These are phyloP conservation scores for Eupsilia transversa DNA, from an alignment of 2,888 invertebrate species.

Conservation along the genomic window DNA sequence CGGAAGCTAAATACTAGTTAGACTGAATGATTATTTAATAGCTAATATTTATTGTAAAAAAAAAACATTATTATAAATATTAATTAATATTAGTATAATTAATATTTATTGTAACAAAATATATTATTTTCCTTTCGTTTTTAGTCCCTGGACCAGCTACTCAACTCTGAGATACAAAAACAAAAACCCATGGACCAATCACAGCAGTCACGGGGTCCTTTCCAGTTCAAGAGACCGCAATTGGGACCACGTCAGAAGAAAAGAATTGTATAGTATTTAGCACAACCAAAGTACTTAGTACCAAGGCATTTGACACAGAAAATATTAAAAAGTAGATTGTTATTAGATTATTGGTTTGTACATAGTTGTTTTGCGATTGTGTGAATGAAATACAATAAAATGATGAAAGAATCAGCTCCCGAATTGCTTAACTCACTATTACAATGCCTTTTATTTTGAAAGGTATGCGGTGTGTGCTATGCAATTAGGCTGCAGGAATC, in stretches of 20 bases:
- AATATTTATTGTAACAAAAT: background rate
- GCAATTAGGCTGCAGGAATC: background rate
- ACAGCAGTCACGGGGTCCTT: constrained; percentile 60
- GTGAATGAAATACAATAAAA: constrained; percentile 41
- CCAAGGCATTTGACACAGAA: constrained; percentile 11
- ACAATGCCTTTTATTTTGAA: background rate
- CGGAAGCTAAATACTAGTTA: background rate
- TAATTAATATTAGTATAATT: too few species aligned
- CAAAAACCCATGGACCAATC: constrained; percentile 48
- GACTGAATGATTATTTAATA: background rate
- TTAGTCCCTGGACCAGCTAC: constrained; percentile 79
- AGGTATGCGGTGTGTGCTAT: background rate
- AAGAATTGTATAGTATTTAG: constrained; percentile 48
- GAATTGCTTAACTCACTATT: background rate
- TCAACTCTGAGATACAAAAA: constrained; percentile 78
- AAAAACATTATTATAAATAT: too few species aligned
- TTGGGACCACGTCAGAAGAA: constrained; percentile 73
- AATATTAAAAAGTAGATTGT: constrained; percentile 27
- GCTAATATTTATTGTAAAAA: too few species aligned
- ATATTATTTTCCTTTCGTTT: constrained; percentile 51
- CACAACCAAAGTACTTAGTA: background rate
- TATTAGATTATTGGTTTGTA: constrained; percentile 53
- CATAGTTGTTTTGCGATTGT: constrained; percentile 46
- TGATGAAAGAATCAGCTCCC: background rate
- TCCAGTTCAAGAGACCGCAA: constrained; percentile 71